Evolutionary conservation across 2,113 vertebrate species (phyloP).

Genomic region (Sceloporus undulatus): DNA sequence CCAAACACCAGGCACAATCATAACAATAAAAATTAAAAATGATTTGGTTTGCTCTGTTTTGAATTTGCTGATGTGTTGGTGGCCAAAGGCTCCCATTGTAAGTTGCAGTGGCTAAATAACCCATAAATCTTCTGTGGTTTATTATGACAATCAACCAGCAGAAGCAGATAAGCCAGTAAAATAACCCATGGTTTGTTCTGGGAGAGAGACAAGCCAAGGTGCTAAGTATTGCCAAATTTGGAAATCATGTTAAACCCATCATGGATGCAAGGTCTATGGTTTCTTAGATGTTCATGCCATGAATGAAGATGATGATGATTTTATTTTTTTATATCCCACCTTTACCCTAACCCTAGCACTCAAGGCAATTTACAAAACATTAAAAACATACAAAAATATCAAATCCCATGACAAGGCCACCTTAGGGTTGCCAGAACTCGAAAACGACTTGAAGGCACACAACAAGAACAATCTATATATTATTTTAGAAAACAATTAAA

Average conservation of each 20-base stretch:
- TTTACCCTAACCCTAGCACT: too few relatives aligned
- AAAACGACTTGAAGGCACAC: too few relatives aligned
- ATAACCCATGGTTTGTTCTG: not conserved
- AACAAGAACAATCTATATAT: too few relatives aligned
- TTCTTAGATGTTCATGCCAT: too few relatives aligned
- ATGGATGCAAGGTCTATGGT: not conserved
- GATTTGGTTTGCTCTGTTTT: not conserved
- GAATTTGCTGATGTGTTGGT: not conserved
- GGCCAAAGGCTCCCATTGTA: too few relatives aligned
- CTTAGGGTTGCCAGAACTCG: too few relatives aligned
- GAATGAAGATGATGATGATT: too few relatives aligned
- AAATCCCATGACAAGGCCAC: too few relatives aligned
- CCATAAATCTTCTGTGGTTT: not conserved
- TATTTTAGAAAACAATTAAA: too few relatives aligned
- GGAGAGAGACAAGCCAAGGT: not conserved
- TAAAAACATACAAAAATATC: too few relatives aligned
- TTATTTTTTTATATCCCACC: too few relatives aligned
- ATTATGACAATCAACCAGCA: not conserved
- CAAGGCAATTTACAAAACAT: too few relatives aligned
- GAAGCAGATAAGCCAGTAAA: not conserved
- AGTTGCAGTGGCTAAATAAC: not conserved
- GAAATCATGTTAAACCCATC: not conserved
- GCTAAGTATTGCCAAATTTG: not conserved
- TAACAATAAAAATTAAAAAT: not conserved
- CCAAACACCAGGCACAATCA: not conserved